Conservation (phyloP, 2,113 vertebrate genomes). For the Odocoileus virginianus region DNA sequence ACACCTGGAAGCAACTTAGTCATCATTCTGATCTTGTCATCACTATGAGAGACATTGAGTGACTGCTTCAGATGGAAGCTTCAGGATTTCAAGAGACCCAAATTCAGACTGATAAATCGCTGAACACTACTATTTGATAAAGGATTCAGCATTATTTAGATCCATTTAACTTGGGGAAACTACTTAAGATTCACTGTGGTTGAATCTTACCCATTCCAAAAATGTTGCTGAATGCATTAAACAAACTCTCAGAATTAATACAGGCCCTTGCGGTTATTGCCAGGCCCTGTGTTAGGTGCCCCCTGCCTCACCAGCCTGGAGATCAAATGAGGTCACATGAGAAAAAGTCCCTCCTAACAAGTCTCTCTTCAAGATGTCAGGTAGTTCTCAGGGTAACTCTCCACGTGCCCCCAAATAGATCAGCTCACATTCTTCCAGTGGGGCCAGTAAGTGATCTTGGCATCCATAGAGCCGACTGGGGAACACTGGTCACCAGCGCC, state of each 20-base stretch:
- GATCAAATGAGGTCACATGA: neutral
- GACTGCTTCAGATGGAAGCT: neutral
- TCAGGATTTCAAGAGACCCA: neutral
- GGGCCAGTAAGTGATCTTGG: neutral
- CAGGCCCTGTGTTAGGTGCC: neutral
- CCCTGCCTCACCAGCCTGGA: neutral
- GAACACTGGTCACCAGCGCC: too few relatives aligned
- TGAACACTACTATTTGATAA: neutral
- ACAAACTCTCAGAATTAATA: neutral
- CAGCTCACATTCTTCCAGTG: neutral
- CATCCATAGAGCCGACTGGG: too few relatives aligned
- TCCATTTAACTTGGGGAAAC: neutral
- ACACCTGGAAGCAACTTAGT: conserved; percentile 1
- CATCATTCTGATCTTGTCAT: neutral
- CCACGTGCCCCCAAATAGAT: neutral
- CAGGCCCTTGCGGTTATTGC: neutral
- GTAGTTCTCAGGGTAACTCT: neutral
- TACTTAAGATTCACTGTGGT: neutral
- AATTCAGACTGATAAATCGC: neutral
- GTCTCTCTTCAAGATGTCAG: neutral
- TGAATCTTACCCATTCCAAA: neutral
- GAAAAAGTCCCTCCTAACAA: neutral
- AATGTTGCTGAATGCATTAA: neutral
- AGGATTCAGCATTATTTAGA: neutral
- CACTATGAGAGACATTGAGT: neutral